Evolutionary conservation across 2,888 invertebrate genomes (phyloP).

Genomic region (Cerastis leucographa): DNA sequence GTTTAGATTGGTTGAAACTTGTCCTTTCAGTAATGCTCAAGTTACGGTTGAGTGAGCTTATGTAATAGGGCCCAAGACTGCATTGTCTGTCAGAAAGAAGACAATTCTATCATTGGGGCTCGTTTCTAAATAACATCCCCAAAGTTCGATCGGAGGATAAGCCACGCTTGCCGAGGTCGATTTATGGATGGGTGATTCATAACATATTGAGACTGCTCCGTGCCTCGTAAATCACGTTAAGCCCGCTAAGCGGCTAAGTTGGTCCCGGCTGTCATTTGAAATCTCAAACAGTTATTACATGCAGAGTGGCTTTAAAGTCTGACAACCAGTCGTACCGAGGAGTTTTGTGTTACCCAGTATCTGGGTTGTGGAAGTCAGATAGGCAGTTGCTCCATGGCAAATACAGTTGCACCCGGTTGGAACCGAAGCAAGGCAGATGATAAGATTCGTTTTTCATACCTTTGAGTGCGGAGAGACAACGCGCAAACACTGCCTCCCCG

Average conservation of each 20-base stretch:
- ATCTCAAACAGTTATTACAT: background rate
- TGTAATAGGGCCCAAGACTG: background rate
- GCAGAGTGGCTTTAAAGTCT: background rate
- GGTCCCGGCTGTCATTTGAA: background rate
- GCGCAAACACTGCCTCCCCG: conserved; percentile 99
- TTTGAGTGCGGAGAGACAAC: conserved; percentile 98
- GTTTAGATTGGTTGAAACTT: background rate
- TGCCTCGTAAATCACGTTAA: background rate
- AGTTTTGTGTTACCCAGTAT: background rate
- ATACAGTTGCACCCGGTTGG: background rate
- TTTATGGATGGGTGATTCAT: background rate
- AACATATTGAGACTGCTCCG: background rate
- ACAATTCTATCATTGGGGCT: background rate
- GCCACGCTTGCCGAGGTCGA: background rate
- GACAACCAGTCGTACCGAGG: background rate
- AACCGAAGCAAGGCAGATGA: background rate
- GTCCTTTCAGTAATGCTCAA: background rate
- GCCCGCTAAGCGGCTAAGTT: background rate
- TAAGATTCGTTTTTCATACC: conserved; percentile 73
- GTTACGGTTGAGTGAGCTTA: background rate
- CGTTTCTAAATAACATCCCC: background rate
- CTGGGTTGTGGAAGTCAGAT: background rate
- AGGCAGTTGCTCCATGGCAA: background rate
- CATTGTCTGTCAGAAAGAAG: background rate
- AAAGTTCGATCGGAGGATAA: background rate